Evolutionary conservation across 2,888 invertebrate species (phyloP), one percentile per base, ranked within the genome.

Genomic region (Tanytarsus gracilentus): DNA sequence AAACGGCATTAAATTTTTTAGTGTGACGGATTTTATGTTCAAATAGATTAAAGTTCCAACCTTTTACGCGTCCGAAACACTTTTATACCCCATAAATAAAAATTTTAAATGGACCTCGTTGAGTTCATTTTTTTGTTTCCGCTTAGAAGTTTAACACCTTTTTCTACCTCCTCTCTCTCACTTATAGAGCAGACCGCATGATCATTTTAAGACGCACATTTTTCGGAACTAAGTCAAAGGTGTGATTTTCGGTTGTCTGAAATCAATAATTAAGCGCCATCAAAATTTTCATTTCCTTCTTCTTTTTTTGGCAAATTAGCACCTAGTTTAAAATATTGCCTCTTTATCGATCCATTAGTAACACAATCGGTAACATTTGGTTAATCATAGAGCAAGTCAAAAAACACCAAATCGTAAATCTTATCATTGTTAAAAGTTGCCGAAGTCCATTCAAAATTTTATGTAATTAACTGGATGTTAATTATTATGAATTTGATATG

Each of bases 11-110:
- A n/a, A n/a, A n/a, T n/a, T n/a, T n/a, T n/a, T n/a, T n/a, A n/a
- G n/a, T n/a, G n/a, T n/a, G n/a, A n/a, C n/a, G n/a, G n/a, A n/a
- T n/a, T n/a, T n/a, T n/a, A n/a, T n/a, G n/a, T n/a, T n/a, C n/a
- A n/a, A n/a, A n/a, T n/a, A n/a, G n/a, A n/a, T n/a, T n/a, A n/a
- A n/a, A n/a, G n/a, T n/a, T n/a, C n/a, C n/a, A n/a, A n/a, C n/a
- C n/a, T n/a, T n/a, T n/a, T n/a, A n/a, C n/a, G n/a, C n/a, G n/a
- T n/a, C n/a, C n/a, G n/a, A n/a, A n/a, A n/a, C n/a, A n/a, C n/a
- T n/a, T n/a, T n/a, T n/a, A n/a, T n/a, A n/a, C 58, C 30, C 21
- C 11, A 39, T 58, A 23, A 29, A 58, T 58, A 58, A 58, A 58
- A n/a, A n/a, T n/a, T 29, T 29, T 23, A 23, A 56, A 56, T 56